Evolutionary conservation across 2,113 vertebrate species (phyloP).

Genomic region (Odontesthes bonariensis): DNA sequence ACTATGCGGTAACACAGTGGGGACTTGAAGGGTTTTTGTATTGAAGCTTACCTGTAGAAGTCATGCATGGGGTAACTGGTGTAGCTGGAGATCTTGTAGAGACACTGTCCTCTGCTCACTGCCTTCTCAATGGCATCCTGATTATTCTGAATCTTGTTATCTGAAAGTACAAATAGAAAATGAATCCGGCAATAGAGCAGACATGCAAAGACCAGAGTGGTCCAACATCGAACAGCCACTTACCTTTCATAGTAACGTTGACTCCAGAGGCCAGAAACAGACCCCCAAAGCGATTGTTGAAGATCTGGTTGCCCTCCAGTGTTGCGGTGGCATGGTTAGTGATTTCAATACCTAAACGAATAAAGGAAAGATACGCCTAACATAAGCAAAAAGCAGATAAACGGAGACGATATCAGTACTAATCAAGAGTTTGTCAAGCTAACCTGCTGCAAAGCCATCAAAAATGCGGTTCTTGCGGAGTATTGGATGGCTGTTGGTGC

Average conservation of each 20-base stretch:
- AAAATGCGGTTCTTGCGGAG: conserved; percentile 99
- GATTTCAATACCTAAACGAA: conserved; percentile 93
- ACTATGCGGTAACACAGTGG: no score
- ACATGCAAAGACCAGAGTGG: no score
- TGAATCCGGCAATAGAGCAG: background rate
- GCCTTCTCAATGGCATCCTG: conserved; percentile 99
- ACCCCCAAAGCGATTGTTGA: conserved; percentile 99
- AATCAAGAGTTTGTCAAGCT: conserved; percentile 28
- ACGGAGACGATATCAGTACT: background rate
- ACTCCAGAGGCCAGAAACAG: conserved; percentile 98
- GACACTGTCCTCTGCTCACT: conserved; percentile 98
- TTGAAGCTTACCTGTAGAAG: conserved; percentile 93
- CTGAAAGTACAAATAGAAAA: conserved; percentile 70
- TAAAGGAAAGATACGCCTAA: background rate
- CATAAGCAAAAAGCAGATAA: conserved; percentile 2
- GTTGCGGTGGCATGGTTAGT: conserved; percentile 99
- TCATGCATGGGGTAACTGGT: conserved; percentile 99
- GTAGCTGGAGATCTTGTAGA: conserved; percentile 99
- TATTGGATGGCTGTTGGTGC: conserved; percentile 98
- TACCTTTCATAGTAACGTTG: conserved; percentile 99
- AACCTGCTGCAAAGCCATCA: conserved; percentile 98
- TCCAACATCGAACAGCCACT: background rate
- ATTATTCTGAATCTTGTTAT: conserved; percentile 99
- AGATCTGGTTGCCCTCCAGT: conserved; percentile 99
- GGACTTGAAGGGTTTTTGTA: background rate